Evolutionary conservation across 2,888 invertebrate genomes (phyloP).

Genomic region (Volucella inflata): DNA sequence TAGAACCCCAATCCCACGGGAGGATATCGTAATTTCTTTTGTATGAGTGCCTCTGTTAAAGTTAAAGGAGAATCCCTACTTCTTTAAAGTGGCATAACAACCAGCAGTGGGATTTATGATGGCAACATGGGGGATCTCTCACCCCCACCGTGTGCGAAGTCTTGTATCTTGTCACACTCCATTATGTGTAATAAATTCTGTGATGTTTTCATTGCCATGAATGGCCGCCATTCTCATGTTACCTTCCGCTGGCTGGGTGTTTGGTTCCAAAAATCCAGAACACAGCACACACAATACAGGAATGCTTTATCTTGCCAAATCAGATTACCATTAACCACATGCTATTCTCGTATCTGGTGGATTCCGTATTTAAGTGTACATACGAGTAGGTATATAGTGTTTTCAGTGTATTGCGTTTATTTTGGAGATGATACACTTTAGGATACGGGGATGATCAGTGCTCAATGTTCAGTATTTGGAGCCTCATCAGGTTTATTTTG

Average conservation of each 20-base stretch:
- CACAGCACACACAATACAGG: not conserved
- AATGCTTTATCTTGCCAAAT: slow-evolving; percentile 24
- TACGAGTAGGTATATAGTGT: not conserved
- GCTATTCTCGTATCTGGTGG: not conserved
- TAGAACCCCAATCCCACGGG: too few species aligned
- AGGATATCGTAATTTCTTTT: too few species aligned
- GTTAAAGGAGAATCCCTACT: too few species aligned
- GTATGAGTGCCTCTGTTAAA: too few species aligned
- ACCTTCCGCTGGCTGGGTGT: slow-evolving; percentile 16
- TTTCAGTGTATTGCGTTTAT: not conserved
- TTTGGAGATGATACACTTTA: too few species aligned
- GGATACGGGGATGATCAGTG: too few species aligned
- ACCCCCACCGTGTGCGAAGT: not conserved
- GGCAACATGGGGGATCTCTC: not conserved
- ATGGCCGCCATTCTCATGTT: slow-evolving; percentile 26
- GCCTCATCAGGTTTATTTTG: too few species aligned
- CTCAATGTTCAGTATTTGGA: too few species aligned
- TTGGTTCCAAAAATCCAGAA: slow-evolving; percentile 1
- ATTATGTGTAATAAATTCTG: slow-evolving; percentile 43
- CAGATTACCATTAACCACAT: slow-evolving; percentile 31
- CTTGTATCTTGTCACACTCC: slow-evolving; percentile 28
- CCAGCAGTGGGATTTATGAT: too few species aligned
- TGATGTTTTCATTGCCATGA: slow-evolving; percentile 29
- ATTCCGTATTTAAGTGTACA: not conserved
- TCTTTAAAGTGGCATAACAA: too few species aligned